A percentile compares a stretch with the other conserved stretches of the same genome.
Evolutionary conservation across 2,797 vertebrate genomes (phyloP).

Genomic region (Schizopygopsis malacanthus): DNA sequence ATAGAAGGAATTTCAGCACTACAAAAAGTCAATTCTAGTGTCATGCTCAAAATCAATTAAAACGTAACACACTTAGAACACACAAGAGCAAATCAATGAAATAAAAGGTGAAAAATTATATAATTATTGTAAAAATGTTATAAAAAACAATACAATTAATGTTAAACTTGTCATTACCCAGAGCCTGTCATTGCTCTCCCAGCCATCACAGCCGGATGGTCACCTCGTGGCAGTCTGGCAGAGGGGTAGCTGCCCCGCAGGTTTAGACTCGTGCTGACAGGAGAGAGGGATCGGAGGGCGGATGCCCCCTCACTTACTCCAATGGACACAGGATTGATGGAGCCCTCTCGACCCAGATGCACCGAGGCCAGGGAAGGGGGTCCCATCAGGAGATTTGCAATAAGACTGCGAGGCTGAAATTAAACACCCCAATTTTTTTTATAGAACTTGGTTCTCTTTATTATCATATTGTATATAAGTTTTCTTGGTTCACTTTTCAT

Average conservation of each 20-base stretch:
- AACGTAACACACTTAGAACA: neutral
- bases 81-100: neutral
- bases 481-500: neutral
- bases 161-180: constrained; percentile 72
- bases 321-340: constrained; percentile 81
- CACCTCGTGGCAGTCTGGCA: constrained; percentile 64
- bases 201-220: constrained; percentile 66
- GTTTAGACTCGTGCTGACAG: constrained; percentile 84
- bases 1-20: neutral
- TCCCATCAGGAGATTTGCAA: constrained; percentile 89
- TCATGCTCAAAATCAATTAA: neutral
- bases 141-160: no score
- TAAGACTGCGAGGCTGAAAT: constrained; percentile 95
- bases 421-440: no score
- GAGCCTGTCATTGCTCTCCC: constrained; percentile 85
- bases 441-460: neutral
- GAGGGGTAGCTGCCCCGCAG: constrained; percentile 76
- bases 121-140: no score
- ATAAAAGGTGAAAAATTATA: neutral
- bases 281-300: constrained; percentile 91
- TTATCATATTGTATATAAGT: neutral
- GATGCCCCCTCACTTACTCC: constrained; percentile 83
- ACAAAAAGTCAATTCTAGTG: neutral
- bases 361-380: constrained; percentile 84
- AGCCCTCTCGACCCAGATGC: constrained; percentile 84